phyloP scores from a whole-genome alignment of 2,113 vertebrate genomes.

The Mesitornis unicolor region DNA sequence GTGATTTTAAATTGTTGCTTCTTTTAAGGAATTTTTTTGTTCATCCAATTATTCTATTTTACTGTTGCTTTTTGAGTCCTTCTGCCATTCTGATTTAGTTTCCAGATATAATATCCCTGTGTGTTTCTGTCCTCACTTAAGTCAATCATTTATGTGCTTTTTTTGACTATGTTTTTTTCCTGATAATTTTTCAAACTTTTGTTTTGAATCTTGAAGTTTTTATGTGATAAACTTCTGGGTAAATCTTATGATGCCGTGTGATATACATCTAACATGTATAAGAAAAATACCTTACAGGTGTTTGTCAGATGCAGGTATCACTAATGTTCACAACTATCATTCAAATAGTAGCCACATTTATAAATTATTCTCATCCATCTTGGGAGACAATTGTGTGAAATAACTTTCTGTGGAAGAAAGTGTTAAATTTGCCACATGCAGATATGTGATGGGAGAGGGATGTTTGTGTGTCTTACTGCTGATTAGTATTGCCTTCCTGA shows the following conservation, averaged over 20 bases:
- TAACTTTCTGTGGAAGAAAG: background rate
- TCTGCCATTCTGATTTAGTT: background rate
- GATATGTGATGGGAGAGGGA: background rate
- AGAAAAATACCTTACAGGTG: background rate
- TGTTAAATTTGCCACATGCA: background rate
- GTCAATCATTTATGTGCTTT: background rate
- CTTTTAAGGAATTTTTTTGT: background rate
- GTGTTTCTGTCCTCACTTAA: background rate
- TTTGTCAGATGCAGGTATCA: background rate
- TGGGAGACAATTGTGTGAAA: background rate
- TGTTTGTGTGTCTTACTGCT: background rate
- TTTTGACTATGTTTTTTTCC: background rate
- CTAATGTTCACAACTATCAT: background rate
- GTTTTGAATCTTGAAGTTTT: background rate
- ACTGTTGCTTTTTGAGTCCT: background rate
- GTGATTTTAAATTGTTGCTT: background rate
- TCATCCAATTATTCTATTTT: background rate
- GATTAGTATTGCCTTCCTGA: background rate
- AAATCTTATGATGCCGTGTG: background rate
- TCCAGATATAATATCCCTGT: background rate
- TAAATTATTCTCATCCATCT: background rate
- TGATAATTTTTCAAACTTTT: background rate
- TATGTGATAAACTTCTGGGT: background rate
- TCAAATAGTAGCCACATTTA: background rate
- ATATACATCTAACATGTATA: background rate